These are phyloP conservation scores for Bothrops jararaca DNA, from an alignment of 2,113 vertebrate genomes.

Conservation along the genomic window DNA sequence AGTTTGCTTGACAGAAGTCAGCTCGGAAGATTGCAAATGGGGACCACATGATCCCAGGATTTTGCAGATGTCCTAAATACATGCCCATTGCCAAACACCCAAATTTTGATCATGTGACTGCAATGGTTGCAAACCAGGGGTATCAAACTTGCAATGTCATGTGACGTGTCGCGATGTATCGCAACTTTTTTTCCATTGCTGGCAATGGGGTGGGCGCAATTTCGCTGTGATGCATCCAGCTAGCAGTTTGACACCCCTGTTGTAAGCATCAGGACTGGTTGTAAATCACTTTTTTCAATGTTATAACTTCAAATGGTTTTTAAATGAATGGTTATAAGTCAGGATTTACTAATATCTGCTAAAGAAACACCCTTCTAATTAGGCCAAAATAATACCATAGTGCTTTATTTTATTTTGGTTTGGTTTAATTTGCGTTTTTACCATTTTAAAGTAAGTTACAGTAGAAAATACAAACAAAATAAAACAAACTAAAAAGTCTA, in stretches of 20 bases:
- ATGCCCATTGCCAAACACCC: background rate
- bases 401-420: background rate
- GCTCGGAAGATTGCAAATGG: background rate
- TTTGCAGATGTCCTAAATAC: background rate
- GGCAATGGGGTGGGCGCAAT: too few relatives aligned
- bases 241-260: too few relatives aligned
- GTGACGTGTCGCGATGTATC: too few relatives aligned
- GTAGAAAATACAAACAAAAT: background rate
- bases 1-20: background rate
- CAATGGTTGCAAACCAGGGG: background rate
- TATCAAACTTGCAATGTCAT: too few relatives aligned
- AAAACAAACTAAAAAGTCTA: background rate
- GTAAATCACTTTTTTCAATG: background rate
- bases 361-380: background rate
- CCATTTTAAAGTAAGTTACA: background rate
- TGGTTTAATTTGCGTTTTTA: background rate
- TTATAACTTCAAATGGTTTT: background rate
- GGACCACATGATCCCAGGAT: background rate
- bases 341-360: background rate
- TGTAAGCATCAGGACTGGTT: background rate
- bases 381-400: background rate
- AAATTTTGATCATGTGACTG: background rate
- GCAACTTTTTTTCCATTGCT: too few relatives aligned
- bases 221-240: too few relatives aligned
- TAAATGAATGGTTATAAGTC: background rate